Evolutionary conservation across 2,888 invertebrate species (phyloP).

Genomic region (Eulithis testata): DNA sequence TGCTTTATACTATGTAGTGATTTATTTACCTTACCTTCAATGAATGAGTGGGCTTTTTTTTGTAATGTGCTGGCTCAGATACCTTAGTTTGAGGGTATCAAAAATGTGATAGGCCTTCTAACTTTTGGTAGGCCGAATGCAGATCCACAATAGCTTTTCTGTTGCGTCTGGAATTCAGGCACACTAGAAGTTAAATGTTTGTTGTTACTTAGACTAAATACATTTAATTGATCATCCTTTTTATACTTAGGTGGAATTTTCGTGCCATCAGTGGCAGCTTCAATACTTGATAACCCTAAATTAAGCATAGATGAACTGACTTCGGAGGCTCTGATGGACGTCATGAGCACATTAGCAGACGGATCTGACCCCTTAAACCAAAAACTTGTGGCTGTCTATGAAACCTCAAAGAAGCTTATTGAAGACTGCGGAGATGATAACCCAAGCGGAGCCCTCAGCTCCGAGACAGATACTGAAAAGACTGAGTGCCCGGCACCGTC

Average conservation of each 20-base stretch:
- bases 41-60: no score
- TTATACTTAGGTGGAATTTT: slow-evolving; percentile 77
- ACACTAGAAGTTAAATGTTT: no score
- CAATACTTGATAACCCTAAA: slow-evolving; percentile 81
- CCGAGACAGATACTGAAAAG: slow-evolving; percentile 68
- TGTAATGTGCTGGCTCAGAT: no score
- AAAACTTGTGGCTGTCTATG: slow-evolving; percentile 72
- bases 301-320: slow-evolving; percentile 83
- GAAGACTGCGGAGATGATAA: slow-evolving; percentile 76
- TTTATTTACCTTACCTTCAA: no score
- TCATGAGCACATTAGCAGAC: slow-evolving; percentile 83
- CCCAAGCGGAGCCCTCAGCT: slow-evolving; percentile 61
- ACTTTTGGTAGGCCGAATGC: no score
- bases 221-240: background rate
- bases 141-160: no score
- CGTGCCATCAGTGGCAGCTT: slow-evolving; percentile 83
- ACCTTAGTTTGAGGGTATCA: no score
- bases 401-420: slow-evolving; percentile 74
- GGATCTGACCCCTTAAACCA: slow-evolving; percentile 84
- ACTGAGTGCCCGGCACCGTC: slow-evolving; percentile 76
- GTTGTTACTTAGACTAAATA: background rate
- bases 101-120: no score
- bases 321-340: slow-evolving; percentile 88
- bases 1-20: no score
- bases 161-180: no score